Base-by-base conservation (phyloP, 2,113 vertebrate genomes). In the Calyptommatus sinebrachiatus region DNA sequence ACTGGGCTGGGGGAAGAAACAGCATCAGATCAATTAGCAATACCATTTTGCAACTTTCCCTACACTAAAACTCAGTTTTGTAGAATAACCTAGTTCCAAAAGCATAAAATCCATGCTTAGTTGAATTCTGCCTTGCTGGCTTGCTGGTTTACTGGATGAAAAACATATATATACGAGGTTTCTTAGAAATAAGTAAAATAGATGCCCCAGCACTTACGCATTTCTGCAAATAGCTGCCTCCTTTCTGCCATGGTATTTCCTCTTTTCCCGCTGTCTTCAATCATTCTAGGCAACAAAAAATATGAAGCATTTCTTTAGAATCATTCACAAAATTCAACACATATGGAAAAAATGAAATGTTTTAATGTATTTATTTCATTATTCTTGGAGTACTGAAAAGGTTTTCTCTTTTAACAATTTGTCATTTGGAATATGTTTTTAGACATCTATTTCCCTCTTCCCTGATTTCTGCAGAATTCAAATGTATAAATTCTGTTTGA, bases 171-270 rank as follows among this genome's bases (percentile, higher is more conserved):
- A 62, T 78, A 73, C 63, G 41, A 79, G 35, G 76, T 53, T 12
- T 53, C 63, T 66, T n/a, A 12, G 18, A 28, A 12, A 73, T 62
- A 62, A 60, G 48, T n/a, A n/a, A n/a, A n/a, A n/a, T n/a, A n/a
- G n/a, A 81, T 62, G 46, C 46, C 62, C 69, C 62, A 88, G 84
- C 89, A 98, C 98, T 98, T 95, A 99, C 98, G 97, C 98, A 99
- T 99, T 94, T 99, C 98, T 90, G 97, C 97, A 96, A 99, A 99
- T 94, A 99, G 96, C 94, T 99, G 98, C 95, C 97, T 97, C 97
- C 97, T 97, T 92, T 99, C 98, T 93, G 98, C 97, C 98, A 99
- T 99, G 96, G 94, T 97, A 95, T 97, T 96, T 91, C 95, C 95
- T 92, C 95, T 96, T 94, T 93, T 92, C 87, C 94, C 94, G 90